Evolutionary conservation across 53 echinoderm and acorn worm species (phyloP).

Genomic region (Paracentrotus lividus): DNA sequence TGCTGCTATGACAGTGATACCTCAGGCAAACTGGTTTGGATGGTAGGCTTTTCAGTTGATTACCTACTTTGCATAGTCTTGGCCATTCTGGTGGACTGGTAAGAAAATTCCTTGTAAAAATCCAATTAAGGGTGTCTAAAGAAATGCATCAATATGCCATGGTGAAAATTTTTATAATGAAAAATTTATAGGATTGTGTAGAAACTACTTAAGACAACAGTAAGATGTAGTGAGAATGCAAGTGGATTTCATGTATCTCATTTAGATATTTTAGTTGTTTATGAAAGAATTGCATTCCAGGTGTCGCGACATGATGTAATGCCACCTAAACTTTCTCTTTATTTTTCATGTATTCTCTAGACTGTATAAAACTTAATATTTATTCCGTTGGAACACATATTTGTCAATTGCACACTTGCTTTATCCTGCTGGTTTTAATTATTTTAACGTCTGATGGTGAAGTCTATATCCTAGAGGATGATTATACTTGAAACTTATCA

Average conservation of each 20-base stretch:
- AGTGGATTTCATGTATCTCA: neutral
- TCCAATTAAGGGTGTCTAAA: too few species aligned
- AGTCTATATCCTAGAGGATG: too few species aligned
- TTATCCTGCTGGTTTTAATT: neutral
- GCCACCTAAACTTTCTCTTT: neutral
- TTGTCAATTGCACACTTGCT: neutral
- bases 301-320: neutral
- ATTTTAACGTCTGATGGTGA: neutral
- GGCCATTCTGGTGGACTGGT: too few species aligned
- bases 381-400: neutral
- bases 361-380: too few species aligned
- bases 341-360: neutral
- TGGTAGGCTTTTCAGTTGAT: neutral
- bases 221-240: neutral
- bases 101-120: too few species aligned
- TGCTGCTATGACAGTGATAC: neutral
- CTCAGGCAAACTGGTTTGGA: neutral
- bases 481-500: too few species aligned
- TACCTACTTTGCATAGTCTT: neutral
- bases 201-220: neutral
- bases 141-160: too few species aligned
- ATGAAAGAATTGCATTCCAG: constrained; percentile 5
- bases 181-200: too few species aligned
- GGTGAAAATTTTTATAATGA: too few species aligned
- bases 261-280: neutral